phyloP scores from a whole-genome alignment of 2,113 vertebrate genomes.

The Zapornia atra region DNA sequence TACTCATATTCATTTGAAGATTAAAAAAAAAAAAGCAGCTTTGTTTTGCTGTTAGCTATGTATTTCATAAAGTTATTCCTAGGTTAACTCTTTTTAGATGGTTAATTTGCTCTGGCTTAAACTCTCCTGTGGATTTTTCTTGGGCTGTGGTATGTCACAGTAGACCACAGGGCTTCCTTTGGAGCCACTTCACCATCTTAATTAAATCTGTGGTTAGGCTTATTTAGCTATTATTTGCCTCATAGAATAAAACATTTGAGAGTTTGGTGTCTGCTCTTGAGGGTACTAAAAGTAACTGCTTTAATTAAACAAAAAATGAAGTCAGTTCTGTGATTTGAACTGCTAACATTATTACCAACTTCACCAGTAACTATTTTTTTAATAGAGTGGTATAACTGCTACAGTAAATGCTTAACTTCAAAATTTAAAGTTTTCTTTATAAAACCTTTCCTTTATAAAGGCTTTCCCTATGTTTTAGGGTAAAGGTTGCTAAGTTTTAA shows the following conservation, averaged over 20 bases:
- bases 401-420: neutral
- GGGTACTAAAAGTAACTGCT: neutral
- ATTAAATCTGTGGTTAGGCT: slow-evolving; percentile 30
- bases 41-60: neutral
- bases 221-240: slow-evolving; percentile 26
- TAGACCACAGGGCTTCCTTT: slow-evolving; percentile 34
- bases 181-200: neutral
- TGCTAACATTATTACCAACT: neutral
- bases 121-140: neutral
- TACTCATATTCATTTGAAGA: neutral
- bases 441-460: no score
- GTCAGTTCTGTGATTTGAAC: neutral
- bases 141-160: slow-evolving; percentile 47
- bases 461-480: neutral
- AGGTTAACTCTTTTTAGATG: neutral
- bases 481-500: neutral
- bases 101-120: neutral
- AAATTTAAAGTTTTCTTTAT: neutral
- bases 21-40: neutral
- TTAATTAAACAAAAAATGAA: slow-evolving; percentile 14
- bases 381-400: neutral
- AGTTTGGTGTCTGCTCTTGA: neutral
- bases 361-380: neutral
- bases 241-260: neutral
- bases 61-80: neutral